These are phyloP conservation scores for Pelmatolapia mariae DNA, from an alignment of 2,113 vertebrate species.

Conservation along the genomic window DNA sequence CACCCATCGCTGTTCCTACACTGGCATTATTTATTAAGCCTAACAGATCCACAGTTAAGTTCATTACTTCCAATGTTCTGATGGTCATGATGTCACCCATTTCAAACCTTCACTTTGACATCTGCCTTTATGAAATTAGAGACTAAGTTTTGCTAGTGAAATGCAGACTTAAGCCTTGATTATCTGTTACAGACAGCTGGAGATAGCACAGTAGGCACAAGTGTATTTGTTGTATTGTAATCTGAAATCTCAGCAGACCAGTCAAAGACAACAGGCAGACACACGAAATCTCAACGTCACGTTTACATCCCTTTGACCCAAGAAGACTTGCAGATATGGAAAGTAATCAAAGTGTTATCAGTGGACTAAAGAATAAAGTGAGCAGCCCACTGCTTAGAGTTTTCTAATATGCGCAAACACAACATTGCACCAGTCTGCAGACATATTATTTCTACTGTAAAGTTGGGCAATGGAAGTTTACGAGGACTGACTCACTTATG, in stretches of 20 bases:
- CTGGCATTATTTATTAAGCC: neutral
- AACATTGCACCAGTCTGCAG: neutral
- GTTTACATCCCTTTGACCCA: neutral
- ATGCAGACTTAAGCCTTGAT: neutral
- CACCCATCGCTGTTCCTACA: neutral
- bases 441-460: neutral
- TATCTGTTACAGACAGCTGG: rapidly evolving
- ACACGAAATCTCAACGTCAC: neutral
- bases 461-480: neutral
- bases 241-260: neutral
- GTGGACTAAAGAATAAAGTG: neutral
- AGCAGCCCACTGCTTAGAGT: neutral
- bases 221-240: neutral
- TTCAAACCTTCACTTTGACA: neutral
- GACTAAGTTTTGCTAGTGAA: rapidly evolving
- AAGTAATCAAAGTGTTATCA: neutral
- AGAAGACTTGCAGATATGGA: neutral
- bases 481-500: neutral
- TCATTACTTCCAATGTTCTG: rapidly evolving
- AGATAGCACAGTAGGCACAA: neutral
- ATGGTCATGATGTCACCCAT: neutral
- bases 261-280: neutral
- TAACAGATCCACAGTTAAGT: neutral
- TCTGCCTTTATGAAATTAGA: neutral
- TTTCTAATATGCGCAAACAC: neutral